Evolutionary conservation across 2,888 invertebrate genomes (phyloP), one percentile per base, ranked within the genome.

Genomic region (Leucania comma): DNA sequence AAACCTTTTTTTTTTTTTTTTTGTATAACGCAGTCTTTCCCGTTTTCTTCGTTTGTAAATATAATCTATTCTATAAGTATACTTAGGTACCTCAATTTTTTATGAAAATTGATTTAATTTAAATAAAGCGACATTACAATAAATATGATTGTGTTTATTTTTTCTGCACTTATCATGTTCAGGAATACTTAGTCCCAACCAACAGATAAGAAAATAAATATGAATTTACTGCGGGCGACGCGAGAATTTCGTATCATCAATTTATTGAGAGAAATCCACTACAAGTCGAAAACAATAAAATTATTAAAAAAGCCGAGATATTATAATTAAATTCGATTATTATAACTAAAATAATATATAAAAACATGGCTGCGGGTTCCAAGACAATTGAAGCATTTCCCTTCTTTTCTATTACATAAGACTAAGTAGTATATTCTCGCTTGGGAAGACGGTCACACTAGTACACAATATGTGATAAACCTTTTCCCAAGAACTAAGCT

Each of bases 1-100:
- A 46, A n/a, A 46, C n/a, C 46, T 46, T n/a, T n/a, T 1, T 17
- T 46, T 24, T 53, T n/a, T n/a, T n/a, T 17, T 8, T 32, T 46
- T 65, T 38, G 17, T n/a, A 10, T 2, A 42, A 8, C 46, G 68
- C 64, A 80, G 67, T 69, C 66, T 83, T 57, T 71, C 46, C 20
- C 1, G 0, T 12, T 62, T 0, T 54, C 12, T 42, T 50, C 14
- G 6, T 46, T 29, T 82, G 80, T 85, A 75, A 74, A 73, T 72
- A 68, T 75, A 35, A 78, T 78, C 65, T 86, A 67, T 53, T 58
- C 0, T 67, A 46, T 72, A 71, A 42, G 42, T 42, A 17, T 42
- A 42, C 17, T 42, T 42, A 42, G 42, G 35, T 81, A 77, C 83
- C 83, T 86, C 68, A 29, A 76, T 76, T 80, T 74, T 84, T 62